Evolutionary conservation across 2,797 vertebrate species (phyloP).

Genomic region (Salarias fasciatus): DNA sequence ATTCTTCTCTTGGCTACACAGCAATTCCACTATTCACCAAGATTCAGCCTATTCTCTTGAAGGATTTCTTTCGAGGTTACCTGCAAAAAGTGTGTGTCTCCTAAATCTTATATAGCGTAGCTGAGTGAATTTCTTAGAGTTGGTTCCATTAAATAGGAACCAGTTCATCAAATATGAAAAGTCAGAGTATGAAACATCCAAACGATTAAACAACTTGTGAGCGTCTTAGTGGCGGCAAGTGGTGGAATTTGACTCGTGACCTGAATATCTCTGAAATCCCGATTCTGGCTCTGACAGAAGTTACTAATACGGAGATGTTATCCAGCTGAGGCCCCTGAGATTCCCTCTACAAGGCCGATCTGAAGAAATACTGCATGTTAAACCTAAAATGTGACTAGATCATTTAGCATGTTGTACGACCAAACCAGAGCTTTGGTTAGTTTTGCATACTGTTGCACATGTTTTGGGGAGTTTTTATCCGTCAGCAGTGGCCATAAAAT

Average conservation of each 20-base stretch:
- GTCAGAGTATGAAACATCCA: not conserved
- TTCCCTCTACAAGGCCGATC: not conserved
- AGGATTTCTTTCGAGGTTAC: too few relatives aligned
- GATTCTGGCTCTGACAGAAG: not conserved
- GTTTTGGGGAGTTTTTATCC: not conserved
- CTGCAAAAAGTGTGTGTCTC: too few relatives aligned
- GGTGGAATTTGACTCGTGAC: not conserved
- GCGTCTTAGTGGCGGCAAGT: not conserved
- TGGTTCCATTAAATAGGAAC: not conserved
- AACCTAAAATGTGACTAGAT: too few relatives aligned
- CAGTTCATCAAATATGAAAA: not conserved
- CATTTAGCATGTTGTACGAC: too few relatives aligned
- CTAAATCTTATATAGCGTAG: not conserved
- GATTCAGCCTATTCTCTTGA: not conserved
- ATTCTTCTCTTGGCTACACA: not conserved
- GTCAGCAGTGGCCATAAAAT: too few relatives aligned
- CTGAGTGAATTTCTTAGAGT: not conserved
- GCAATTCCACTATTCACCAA: not conserved
- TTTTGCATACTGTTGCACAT: too few relatives aligned
- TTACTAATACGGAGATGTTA: not conserved
- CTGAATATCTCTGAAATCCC: not conserved
- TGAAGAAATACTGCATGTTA: not conserved
- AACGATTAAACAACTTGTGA: not conserved
- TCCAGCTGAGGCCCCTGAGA: not conserved
- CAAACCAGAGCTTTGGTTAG: too few relatives aligned